Evolutionary conservation across 2,113 vertebrate genomes (phyloP), one percentile per base, ranked within the genome.

Genomic region (Oncorhynchus clarkii): DNA sequence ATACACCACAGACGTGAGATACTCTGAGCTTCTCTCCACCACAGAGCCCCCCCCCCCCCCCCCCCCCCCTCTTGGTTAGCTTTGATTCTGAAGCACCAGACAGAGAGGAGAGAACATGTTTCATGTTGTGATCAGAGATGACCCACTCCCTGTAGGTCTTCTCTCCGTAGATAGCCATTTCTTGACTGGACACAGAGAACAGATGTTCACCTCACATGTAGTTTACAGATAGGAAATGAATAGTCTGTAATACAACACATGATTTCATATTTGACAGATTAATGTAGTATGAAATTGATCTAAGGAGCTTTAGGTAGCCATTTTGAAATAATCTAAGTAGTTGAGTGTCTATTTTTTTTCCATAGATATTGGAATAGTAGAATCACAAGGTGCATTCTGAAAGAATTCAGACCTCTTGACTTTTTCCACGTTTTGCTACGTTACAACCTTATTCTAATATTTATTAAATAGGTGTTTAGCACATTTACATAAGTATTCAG

Each of bases 101-200:
- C 79, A 73, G 72, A 60, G 72, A 72, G 77, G 82, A 77, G 79
- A 72, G 39, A 78, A 79, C 74, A 81, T 82, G 78, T 84, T 87
- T 87, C 81, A 75, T 79, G 72, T 48, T 78, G 71, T 74, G 34
- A 82, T 85, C 79, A 67, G 76, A 85, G 83, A 72, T 78, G 72
- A 75, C 82, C 67, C 71, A 64, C 68, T 76, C 75, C 51, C 45
- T 71, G 73, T 48, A 29, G 11, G 31, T 80, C 85, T 83, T 67
- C 75, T 67, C 71, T 76, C 84, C 81, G 87, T 48, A 83, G 87
- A 87, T 73, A 73, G 26, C 71, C 78, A 84, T 87, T 88, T 83
- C 82, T 20, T 18, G 65, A 90, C 71, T 60, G 71, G 69, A 86
- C 83, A 86, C 82, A 82, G 75, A n/a, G 73, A 8, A n/a, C 59